Evolutionary conservation across 2,888 invertebrate species (phyloP).

Genomic region (Ichneumoninae sp.): DNA sequence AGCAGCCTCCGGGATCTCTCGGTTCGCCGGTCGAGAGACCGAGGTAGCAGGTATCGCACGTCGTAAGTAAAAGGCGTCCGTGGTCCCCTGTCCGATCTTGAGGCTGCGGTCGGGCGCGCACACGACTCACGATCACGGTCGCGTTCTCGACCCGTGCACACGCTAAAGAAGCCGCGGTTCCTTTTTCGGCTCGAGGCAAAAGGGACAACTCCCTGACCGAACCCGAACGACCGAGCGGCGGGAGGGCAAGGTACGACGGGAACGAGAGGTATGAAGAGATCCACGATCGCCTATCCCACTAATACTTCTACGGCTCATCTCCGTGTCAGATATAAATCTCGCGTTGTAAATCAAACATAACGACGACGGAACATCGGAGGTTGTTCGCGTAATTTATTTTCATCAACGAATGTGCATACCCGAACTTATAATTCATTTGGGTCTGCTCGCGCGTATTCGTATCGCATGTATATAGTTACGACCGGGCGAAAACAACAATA

Average conservation of each 20-base stretch:
- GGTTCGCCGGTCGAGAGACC: slow-evolving; percentile 11
- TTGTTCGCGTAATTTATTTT: neutral
- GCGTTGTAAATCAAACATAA: slow-evolving; percentile 57
- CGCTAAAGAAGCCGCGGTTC: slow-evolving; percentile 42
- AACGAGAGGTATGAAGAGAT: slow-evolving; percentile 33
- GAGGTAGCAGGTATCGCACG: slow-evolving; percentile 60
- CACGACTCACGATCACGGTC: slow-evolving; percentile 59
- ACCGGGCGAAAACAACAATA: too few species aligned
- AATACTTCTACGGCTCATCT: slow-evolving; percentile 47
- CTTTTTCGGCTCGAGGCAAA: slow-evolving; percentile 56
- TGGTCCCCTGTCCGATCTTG: slow-evolving; percentile 56
- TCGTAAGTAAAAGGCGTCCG: slow-evolving; percentile 66
- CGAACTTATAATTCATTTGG: slow-evolving; percentile 16
- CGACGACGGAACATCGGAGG: slow-evolving; percentile 24
- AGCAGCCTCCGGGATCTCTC: slow-evolving; percentile 29
- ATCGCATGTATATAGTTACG: neutral
- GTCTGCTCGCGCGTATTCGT: neutral
- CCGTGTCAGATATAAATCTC: slow-evolving; percentile 35
- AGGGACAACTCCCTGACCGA: slow-evolving; percentile 7
- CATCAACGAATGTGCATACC: neutral
- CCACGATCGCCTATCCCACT: slow-evolving; percentile 40
- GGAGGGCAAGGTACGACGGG: neutral
- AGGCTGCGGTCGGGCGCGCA: slow-evolving; percentile 23
- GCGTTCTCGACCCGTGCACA: slow-evolving; percentile 23
- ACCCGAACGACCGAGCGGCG: slow-evolving; percentile 10